Evolutionary conservation across 2,888 invertebrate genomes (phyloP), one percentile per base, ranked within the genome.

Genomic region (Craniophora ligustri): DNA sequence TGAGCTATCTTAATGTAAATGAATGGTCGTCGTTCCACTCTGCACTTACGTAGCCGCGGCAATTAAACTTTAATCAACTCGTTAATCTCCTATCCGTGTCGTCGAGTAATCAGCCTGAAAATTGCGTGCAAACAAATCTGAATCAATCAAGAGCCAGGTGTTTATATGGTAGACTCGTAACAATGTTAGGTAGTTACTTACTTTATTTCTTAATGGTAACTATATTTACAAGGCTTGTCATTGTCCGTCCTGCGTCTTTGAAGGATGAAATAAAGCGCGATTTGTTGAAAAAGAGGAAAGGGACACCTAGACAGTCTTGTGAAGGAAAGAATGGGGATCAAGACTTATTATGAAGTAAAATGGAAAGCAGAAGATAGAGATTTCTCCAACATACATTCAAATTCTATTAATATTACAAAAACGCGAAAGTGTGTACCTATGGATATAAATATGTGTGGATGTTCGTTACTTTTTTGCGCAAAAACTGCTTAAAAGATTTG

Each of bases 21-120:
- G 50, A 41, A 72, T 55, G 70, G 61, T 65, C 49, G 45, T 18
- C 56, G 62, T 51, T 65, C 67, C 47, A 51, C 41, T 49, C 46
- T 60, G 61, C 54, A 65, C 59, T 66, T 57, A 69, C 46, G 66
- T 66, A 40, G 72, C 72, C 63, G 69, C 67, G 39, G 67, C 67
- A 72, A 72, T 72, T 72, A 72, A 72, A 69, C 50, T 67, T 69
- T 72, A 72, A 72, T 72, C 60, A 67, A 72, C 63, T 72, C 64
- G 60, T 67, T 64, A 61, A 72, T 72, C 63, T 64, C 36, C 50
- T 44, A 63, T 72, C 63, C 73, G 67, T 60, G 64, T 66, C 70
- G 47, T 55, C 36, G 42, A 67, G 60, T 61, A 70, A 67, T 72
- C 72, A 64, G 56, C 56, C 64, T 72, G 61, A 70, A 72, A 72